Percentiles rank a stretch among this genome's conserved stretches.
phyloP scores from a whole-genome alignment of 2,797 vertebrate genomes.

The Australoheros facetus region DNA sequence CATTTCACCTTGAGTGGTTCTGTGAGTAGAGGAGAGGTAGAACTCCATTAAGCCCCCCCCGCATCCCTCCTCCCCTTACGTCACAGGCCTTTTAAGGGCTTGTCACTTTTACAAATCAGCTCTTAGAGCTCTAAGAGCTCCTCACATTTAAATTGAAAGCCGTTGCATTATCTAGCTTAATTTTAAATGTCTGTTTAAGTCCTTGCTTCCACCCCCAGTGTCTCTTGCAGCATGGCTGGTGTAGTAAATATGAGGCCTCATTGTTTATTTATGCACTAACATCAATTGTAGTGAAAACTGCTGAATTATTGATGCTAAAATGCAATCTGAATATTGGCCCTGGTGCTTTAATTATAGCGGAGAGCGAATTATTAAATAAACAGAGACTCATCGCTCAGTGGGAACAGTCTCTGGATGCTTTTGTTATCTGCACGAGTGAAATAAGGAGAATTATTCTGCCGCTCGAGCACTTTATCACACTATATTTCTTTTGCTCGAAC shows the following conservation, averaged over 20 bases:
- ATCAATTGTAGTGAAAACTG: slow-evolving; percentile 86
- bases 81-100: slow-evolving; percentile 82
- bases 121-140: slow-evolving; percentile 75
- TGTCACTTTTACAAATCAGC: slow-evolving; percentile 85
- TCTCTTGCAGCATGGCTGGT: slow-evolving; percentile 62
- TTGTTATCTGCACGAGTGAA: slow-evolving; percentile 66
- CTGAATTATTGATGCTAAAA: slow-evolving; percentile 89
- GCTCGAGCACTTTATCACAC: slow-evolving; percentile 51
- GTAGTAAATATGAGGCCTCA: slow-evolving; percentile 83
- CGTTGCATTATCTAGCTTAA: slow-evolving; percentile 85
- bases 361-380: slow-evolving; percentile 83
- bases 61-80: slow-evolving; percentile 36
- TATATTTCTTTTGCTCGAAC: slow-evolving; percentile 47
- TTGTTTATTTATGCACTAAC: slow-evolving; percentile 85
- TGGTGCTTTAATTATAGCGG: slow-evolving; percentile 85
- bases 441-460: slow-evolving; percentile 57
- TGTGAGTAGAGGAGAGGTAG: slow-evolving; percentile 72
- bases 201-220: slow-evolving; percentile 47
- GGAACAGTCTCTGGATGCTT: slow-evolving; percentile 61
- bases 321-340: slow-evolving; percentile 85
- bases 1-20: slow-evolving; percentile 79
- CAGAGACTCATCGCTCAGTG: slow-evolving; percentile 63
- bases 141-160: slow-evolving; percentile 80
- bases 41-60: slow-evolving; percentile 76
- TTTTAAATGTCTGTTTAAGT: slow-evolving; percentile 87